Conservation (phyloP, 2,113 vertebrate genomes). For the Ageneiosus marmoratus region DNA sequence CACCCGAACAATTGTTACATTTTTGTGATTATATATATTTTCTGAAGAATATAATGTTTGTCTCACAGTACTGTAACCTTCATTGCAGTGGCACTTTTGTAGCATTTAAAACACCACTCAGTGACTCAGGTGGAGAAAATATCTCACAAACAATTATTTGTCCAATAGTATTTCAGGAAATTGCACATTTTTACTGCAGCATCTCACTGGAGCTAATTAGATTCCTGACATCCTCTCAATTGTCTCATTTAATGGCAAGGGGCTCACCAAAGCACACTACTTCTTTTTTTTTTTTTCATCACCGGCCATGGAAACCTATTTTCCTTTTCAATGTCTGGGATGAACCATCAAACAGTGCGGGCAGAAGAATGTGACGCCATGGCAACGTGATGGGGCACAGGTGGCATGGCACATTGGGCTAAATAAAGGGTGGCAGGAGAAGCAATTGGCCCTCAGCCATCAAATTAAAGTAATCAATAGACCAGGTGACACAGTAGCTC, state of each 20-base stretch:
- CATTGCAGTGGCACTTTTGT: background rate
- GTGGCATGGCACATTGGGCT: constrained; percentile 38
- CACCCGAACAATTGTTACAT: background rate
- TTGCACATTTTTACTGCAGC: background rate
- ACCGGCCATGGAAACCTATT: constrained; percentile 8
- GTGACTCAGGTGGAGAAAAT: background rate
- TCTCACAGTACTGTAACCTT: background rate
- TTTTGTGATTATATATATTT: background rate
- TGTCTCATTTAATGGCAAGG: background rate
- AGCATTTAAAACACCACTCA: background rate
- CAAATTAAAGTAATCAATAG: constrained; percentile 42
- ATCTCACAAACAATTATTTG: background rate
- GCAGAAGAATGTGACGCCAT: constrained; percentile 21
- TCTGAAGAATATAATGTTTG: background rate
- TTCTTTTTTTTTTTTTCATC: constrained; percentile 3
- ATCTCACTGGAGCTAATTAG: background rate
- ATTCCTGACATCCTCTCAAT: background rate
- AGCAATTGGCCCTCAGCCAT: constrained; percentile 29
- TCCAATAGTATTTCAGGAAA: background rate
- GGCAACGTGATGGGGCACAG: constrained; percentile 34
- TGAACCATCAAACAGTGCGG: background rate
- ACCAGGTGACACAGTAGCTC: background rate
- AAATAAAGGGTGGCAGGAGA: constrained; percentile 43
- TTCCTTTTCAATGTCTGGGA: background rate
- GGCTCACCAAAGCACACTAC: background rate